Percentiles rank a stretch among this genome's conserved stretches.
Evolutionary conservation across 2,797 vertebrate genomes (phyloP).

Genomic region (Valencia hispanica): DNA sequence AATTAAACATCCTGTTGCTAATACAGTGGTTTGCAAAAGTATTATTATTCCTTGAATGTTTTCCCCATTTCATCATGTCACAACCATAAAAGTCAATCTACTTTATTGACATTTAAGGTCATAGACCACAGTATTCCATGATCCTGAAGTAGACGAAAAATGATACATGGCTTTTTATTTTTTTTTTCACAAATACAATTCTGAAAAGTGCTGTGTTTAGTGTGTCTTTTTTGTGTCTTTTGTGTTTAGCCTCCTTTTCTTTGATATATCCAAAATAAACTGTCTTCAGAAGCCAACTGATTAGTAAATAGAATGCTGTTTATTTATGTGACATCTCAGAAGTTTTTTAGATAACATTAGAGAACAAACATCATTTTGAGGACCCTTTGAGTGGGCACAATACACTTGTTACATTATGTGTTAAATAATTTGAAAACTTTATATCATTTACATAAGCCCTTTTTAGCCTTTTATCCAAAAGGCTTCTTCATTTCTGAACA

Average conservation of each 20-base stretch:
- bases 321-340: neutral
- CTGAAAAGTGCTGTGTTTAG: neutral
- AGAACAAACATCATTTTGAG: too few species aligned
- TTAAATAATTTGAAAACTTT: too few species aligned
- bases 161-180: neutral
- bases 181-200: neutral
- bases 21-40: neutral
- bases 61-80: neutral
- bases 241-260: neutral
- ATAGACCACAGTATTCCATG: neutral
- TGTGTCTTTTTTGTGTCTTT: too few species aligned
- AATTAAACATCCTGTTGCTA: neutral
- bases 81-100: neutral
- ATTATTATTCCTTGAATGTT: neutral
- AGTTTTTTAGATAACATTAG: too few species aligned
- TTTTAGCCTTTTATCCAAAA: neutral
- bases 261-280: neutral
- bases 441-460: too few species aligned
- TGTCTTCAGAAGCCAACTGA: neutral
- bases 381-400: too few species aligned
- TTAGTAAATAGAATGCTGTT: neutral
- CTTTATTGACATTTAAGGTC: neutral
- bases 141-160: neutral
- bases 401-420: too few species aligned
- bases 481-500: neutral